A percentile compares a stretch with the other conserved stretches of the same genome.
Conservation (phyloP, 64 coral and sea anemone species). For the Actinia tenebrosa region DNA sequence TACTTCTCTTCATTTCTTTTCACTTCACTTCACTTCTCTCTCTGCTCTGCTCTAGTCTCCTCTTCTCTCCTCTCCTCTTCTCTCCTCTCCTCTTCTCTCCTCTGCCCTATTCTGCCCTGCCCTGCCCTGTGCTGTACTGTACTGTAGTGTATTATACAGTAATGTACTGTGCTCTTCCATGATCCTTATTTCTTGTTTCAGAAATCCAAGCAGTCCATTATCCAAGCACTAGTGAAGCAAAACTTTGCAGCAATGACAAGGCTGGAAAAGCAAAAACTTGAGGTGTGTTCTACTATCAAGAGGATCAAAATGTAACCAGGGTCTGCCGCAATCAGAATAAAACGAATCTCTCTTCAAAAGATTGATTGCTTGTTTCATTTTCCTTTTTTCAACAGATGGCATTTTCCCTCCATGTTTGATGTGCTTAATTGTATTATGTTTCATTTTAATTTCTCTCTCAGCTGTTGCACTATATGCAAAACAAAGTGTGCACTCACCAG, state of each 20-base stretch:
- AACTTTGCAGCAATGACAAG: slow-evolving; percentile 68
- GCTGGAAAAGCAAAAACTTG: slow-evolving; percentile 70
- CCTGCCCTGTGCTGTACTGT: not conserved
- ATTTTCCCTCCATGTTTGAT: no score
- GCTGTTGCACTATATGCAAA: slow-evolving; percentile 73
- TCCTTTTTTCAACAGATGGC: no score
- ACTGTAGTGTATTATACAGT: not conserved
- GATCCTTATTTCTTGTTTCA: slow-evolving; percentile 6
- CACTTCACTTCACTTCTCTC: no score
- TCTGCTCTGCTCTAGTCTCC: no score
- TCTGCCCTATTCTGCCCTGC: not conserved
- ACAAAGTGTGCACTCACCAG: slow-evolving; percentile 63
- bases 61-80: no score
- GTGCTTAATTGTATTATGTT: not conserved
- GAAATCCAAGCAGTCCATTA: slow-evolving; percentile 88
- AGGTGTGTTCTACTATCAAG: slow-evolving; percentile 41
- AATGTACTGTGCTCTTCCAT: not conserved
- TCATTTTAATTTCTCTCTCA: not conserved
- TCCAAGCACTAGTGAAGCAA: slow-evolving; percentile 92
- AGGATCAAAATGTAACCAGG: no score
- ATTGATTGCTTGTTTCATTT: no score
- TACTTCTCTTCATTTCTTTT: no score
- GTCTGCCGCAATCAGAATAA: not conserved
- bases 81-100: no score
- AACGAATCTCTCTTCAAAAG: not conserved